A percentile compares a stretch with the other conserved stretches of the same genome.
Conservation (phyloP, 2,797 vertebrate species). For the Tokudaia tokunoshimensis region DNA sequence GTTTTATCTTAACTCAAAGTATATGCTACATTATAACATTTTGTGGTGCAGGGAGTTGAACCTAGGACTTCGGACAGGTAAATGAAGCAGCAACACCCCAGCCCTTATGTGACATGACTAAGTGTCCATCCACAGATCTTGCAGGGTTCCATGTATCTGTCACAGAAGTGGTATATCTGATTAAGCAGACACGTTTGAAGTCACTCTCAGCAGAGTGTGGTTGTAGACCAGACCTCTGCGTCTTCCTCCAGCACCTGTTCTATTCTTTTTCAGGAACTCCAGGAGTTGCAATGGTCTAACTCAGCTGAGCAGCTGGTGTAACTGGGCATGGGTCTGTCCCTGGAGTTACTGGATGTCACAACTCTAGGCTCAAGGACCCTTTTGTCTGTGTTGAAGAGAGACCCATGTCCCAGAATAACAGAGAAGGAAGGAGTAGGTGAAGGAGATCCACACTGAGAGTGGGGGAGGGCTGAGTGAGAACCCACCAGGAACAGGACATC, state of each 20-base stretch:
- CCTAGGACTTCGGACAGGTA: not conserved
- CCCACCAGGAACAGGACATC: not conserved
- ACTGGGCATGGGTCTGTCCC: not conserved
- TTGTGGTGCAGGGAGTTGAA: not conserved
- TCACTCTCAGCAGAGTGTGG: not conserved
- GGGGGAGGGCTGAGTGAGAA: accelerated
- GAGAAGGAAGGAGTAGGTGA: not conserved
- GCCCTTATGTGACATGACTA: not conserved
- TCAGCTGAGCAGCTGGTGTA: accelerated
- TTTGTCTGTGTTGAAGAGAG: not conserved
- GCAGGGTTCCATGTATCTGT: not conserved
- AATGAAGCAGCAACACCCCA: not conserved
- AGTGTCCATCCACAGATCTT: not conserved
- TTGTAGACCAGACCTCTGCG: not conserved
- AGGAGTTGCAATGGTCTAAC: no score
- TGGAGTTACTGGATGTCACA: not conserved
- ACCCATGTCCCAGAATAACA: not conserved
- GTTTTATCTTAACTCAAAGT: slow-evolving; percentile 20
- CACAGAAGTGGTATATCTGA: not conserved
- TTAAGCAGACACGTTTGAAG: not conserved
- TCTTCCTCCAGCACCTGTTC: not conserved
- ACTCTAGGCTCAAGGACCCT: not conserved
- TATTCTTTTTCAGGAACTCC: not conserved
- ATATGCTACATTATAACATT: not conserved
- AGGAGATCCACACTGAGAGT: no score